Conservation (phyloP, 2,113 vertebrate genomes). For the Nycticorax nycticorax region DNA sequence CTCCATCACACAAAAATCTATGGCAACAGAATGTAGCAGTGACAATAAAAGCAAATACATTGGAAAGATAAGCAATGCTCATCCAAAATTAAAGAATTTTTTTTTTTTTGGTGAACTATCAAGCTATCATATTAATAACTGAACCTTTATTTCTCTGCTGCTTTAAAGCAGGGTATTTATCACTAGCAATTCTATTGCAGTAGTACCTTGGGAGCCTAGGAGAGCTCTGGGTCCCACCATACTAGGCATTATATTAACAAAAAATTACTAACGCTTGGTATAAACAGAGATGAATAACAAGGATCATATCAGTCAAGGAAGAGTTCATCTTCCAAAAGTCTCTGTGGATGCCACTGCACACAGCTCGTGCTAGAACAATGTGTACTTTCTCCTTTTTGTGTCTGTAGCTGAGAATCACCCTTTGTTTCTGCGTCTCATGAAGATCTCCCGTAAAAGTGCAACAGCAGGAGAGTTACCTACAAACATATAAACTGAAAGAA, state of each 20-base stretch:
- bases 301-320: conserved; percentile 49
- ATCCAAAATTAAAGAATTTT: neutral
- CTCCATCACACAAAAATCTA: neutral
- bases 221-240: neutral
- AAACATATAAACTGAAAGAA: conserved; percentile 87
- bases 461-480: conserved; percentile 79
- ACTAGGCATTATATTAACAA: neutral
- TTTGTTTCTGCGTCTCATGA: conserved; percentile 78
- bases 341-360: conserved; percentile 67
- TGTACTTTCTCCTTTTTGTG: conserved; percentile 72
- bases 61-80: neutral
- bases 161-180: neutral
- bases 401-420: conserved; percentile 77
- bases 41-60: conserved; percentile 10
- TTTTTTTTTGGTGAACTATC: neutral
- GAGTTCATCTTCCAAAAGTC: conserved; percentile 72
- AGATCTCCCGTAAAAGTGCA: conserved; percentile 75
- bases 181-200: neutral
- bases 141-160: conserved; percentile 56
- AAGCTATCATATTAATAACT: neutral
- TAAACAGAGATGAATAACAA: conserved; percentile 46
- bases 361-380: conserved; percentile 67
- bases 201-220: neutral
- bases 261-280: conserved; percentile 27
- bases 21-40: neutral